phyloP scores from a whole-genome alignment of 2,888 invertebrate genomes.

The Drosophila subsilvestris region DNA sequence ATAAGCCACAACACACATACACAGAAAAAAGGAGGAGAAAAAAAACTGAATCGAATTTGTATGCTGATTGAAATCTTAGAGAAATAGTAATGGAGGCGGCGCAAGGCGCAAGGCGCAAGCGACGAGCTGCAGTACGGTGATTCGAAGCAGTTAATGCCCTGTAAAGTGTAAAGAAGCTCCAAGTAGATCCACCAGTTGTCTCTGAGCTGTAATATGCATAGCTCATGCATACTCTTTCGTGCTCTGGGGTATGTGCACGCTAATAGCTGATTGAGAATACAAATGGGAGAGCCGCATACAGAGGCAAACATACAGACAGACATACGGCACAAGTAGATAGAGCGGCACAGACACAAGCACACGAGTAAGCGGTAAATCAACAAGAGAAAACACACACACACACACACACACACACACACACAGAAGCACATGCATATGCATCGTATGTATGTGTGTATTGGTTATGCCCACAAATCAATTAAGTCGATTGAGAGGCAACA shows the following conservation, averaged over 20 bases:
- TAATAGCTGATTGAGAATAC: constrained; percentile 58
- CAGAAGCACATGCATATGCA: background rate
- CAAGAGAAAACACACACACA: constrained; percentile 48
- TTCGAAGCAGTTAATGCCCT: background rate
- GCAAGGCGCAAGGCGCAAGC: background rate
- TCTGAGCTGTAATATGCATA: constrained; percentile 13
- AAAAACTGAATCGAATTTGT: constrained; percentile 3
- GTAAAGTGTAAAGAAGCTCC: background rate
- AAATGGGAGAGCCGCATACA: constrained; percentile 19
- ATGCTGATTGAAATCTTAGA: constrained; percentile 48
- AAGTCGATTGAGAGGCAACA: constrained; percentile 76
- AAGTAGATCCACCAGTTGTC: no score
- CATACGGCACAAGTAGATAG: constrained; percentile 32
- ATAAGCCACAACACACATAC: constrained; percentile 59
- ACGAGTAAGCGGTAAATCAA: constrained; percentile 53
- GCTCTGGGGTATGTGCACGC: constrained; percentile 46
- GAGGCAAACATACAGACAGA: constrained; percentile 6
- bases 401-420: constrained; percentile 6
- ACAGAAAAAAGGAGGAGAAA: background rate
- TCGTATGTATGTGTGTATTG: constrained; percentile 60
- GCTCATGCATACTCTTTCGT: background rate
- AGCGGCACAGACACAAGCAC: constrained; percentile 17
- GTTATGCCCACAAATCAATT: constrained; percentile 82
- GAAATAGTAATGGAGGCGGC: constrained; percentile 31
- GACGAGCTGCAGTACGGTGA: no score